Base-by-base conservation (phyloP, 2,113 vertebrate species). In the Dipodomys stephensi region DNA sequence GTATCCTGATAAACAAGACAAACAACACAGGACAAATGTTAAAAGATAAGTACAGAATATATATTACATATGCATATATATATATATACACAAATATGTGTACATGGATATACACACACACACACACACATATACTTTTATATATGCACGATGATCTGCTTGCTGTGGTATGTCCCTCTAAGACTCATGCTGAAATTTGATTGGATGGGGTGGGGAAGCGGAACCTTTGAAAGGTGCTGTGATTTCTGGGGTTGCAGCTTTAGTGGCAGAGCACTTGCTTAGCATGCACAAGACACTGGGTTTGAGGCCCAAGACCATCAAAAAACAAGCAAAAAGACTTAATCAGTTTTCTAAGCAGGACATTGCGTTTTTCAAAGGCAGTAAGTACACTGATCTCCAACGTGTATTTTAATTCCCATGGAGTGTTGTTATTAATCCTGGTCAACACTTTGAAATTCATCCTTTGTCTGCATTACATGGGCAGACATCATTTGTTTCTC, bases 301-400 rank as follows among this genome's bases (percentile, higher is more conserved):
- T 28, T 22, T 20, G 49, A 10, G 10, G 9, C 10, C 4, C 19
- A 12, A 30, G 20, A 57, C 19, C 0, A 6, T 7, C 2, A 49
- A 13, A 46, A 39, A n/a, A 39, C 39, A 39, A 39, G 39, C 13
- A 32, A 71, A 32, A 8, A 82, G 32, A 27, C 35, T 28, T 64
- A 25, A 44, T 49, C 68, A 69, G 39, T 3, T 12, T 9, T 28
- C 49, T 83, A 69, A 68, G 30, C 28, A n/a, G 9, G 20, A n/a
- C 16, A 69, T 30, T 68, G 65, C 15, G 53, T 60, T 39, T 39
- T 57, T 16, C 64, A 67, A 53, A 28, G 30, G 20, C 49, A 13
- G 35, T 60, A 32, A 72, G 32, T 39, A 65, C 1, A 18, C 25
- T 65, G 22, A 65, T 76, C 15, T 57, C 15, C 19, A 39, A 27